A percentile compares a stretch with the other conserved stretches of the same genome.
Evolutionary conservation across 2,113 vertebrate genomes (phyloP).

Genomic region (Poeciliopsis occidentalis): DNA sequence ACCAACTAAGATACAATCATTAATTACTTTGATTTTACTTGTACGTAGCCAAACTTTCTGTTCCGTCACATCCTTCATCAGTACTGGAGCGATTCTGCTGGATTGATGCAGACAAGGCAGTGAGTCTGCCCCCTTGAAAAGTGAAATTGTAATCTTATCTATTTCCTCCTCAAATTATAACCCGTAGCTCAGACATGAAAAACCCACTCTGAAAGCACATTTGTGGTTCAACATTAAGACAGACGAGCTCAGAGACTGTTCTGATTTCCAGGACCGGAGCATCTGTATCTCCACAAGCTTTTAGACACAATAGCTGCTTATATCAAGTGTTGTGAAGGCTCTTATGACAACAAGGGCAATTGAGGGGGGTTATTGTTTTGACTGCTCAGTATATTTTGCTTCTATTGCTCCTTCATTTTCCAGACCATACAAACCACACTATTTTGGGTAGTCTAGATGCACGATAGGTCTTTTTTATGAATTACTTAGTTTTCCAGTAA

Average conservation of each 20-base stretch:
- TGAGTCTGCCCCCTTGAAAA: background rate
- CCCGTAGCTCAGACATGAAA: background rate
- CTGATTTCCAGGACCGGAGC: background rate
- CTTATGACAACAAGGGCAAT: background rate
- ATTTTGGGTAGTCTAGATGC: background rate
- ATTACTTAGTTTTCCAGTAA: background rate
- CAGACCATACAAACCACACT: background rate
- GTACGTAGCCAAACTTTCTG: too few relatives aligned
- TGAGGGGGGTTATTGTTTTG: background rate
- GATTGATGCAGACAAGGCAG: background rate
- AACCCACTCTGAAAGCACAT: too few relatives aligned
- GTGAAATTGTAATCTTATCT: background rate
- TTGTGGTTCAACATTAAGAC: background rate
- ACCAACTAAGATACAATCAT: too few relatives aligned
- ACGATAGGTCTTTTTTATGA: background rate
- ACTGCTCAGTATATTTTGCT: background rate
- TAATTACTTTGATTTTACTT: too few relatives aligned
- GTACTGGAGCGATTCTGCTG: background rate
- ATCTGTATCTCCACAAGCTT: background rate
- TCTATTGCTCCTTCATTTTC: background rate
- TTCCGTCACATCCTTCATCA: background rate
- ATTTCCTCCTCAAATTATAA: background rate
- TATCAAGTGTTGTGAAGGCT: background rate
- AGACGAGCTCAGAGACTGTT: background rate
- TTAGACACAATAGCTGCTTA: background rate